Conservation (phyloP, 2,113 vertebrate species). For the Macrotus californicus region DNA sequence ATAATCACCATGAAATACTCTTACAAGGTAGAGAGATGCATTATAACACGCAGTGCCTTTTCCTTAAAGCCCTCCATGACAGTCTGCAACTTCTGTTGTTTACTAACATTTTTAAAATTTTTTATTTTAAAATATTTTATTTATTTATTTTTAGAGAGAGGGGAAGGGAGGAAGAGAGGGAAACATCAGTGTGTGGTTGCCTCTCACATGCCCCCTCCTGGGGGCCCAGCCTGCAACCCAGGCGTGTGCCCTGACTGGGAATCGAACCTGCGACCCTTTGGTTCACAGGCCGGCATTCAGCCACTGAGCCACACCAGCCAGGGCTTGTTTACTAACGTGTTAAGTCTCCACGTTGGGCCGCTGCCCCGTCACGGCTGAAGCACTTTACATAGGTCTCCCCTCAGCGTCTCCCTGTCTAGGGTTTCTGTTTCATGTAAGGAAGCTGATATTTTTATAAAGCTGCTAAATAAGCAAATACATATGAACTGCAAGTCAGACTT, state of each 20-base stretch:
- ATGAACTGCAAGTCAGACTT: not conserved
- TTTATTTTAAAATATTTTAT: too few species aligned
- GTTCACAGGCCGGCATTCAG: too few species aligned
- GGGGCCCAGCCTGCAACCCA: too few species aligned
- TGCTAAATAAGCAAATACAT: not conserved
- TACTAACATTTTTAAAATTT: not conserved
- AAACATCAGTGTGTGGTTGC: too few species aligned
- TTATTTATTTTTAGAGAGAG: too few species aligned
- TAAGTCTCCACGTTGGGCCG: not conserved
- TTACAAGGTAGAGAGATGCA: not conserved
- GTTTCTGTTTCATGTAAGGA: not conserved
- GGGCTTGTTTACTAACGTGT: too few species aligned
- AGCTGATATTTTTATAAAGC: not conserved
- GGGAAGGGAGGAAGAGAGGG: too few species aligned
- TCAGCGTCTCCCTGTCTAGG: not conserved
- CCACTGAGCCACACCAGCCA: too few species aligned
- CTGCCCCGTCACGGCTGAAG: not conserved
- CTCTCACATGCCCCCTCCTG: too few species aligned
- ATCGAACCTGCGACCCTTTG: too few species aligned
- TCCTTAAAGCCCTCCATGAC: not conserved
- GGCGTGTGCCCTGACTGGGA: too few species aligned
- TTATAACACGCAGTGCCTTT: not conserved
- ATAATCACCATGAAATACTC: not conserved
- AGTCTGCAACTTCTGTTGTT: not conserved
- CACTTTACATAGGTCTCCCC: not conserved